Conservation (phyloP, 2,888 invertebrate species). For the Sacculina carcini region DNA sequence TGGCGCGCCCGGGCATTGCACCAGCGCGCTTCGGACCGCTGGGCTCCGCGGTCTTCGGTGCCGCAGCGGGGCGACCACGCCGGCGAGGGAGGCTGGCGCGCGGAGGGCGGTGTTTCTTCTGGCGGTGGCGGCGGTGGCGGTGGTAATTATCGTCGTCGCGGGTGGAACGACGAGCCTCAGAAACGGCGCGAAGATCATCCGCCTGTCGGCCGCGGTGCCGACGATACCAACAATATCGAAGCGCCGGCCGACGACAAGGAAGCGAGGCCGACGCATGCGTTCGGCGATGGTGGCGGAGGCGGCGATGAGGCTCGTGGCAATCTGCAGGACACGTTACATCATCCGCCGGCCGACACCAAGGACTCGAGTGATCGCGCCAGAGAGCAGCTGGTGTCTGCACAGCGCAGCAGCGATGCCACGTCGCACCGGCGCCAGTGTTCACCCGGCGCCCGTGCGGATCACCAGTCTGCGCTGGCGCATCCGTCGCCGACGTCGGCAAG, state of each 20-base stretch:
- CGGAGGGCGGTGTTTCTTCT: neutral
- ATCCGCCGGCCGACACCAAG: too few relatives aligned
- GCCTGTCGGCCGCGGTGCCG: too few relatives aligned
- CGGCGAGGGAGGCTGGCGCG: neutral
- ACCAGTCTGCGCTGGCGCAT: constrained; percentile 2
- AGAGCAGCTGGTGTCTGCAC: too few relatives aligned
- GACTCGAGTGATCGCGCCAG: too few relatives aligned
- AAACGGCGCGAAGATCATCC: neutral
- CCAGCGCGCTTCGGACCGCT: neutral
- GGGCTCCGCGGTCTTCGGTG: neutral
- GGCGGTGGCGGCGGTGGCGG: neutral
- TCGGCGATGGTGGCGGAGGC: too few relatives aligned
- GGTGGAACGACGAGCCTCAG: neutral
- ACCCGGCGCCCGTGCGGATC: neutral
- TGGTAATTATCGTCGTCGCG: neutral
- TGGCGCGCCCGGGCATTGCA: constrained; percentile 19
- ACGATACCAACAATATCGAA: too few relatives aligned
- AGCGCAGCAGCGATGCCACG: too few relatives aligned
- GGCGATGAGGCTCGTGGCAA: too few relatives aligned
- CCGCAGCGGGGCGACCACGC: neutral
- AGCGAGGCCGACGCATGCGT: too few relatives aligned
- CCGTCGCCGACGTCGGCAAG: neutral
- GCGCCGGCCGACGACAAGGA: too few relatives aligned
- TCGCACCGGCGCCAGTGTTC: too few relatives aligned
- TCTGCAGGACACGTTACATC: too few relatives aligned